A percentile compares a stretch with the other conserved stretches of the same genome.
Evolutionary conservation across 1,140 invertebrate genomes (phyloP).

Genomic region (Papilio dardanus): DNA sequence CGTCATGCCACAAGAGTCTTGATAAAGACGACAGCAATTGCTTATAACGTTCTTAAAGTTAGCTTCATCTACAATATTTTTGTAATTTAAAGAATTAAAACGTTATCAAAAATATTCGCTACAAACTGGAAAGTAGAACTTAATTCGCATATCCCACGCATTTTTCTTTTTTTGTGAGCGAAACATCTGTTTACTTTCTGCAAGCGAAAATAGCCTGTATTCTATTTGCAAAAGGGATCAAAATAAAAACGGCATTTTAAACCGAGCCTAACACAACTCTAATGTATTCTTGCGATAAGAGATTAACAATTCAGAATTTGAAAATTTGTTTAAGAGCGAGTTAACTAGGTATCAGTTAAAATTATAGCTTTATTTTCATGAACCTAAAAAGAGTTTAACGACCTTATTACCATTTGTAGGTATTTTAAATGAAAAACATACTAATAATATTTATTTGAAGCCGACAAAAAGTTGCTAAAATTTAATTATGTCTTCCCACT

Average conservation of each 20-base stretch:
- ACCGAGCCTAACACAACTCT: slow-evolving; percentile 10
- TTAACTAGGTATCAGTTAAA: neutral
- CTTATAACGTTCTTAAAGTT: too few species aligned
- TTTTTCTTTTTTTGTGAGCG: neutral
- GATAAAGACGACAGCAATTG: too few species aligned
- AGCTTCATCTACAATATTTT: too few species aligned
- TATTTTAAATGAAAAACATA: neutral
- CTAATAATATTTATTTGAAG: too few species aligned
- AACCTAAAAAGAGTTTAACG: neutral
- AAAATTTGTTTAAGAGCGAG: slow-evolving; percentile 7
- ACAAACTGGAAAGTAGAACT: neutral
- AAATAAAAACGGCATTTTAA: neutral
- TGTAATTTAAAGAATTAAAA: too few species aligned
- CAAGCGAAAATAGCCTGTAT: neutral
- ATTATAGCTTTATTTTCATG: slow-evolving; percentile 1
- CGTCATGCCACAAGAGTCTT: too few species aligned
- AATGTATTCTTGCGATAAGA: slow-evolving; percentile 16
- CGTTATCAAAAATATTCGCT: neutral
- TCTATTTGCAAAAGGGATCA: neutral
- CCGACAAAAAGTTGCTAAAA: too few species aligned
- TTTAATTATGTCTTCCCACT: too few species aligned
- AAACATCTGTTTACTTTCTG: neutral
- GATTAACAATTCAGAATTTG: slow-evolving; percentile 6
- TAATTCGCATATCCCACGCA: neutral
- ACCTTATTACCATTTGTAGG: neutral